Base-by-base conservation (phyloP, 1,140 invertebrate species). In the Magallana ariakensis region DNA sequence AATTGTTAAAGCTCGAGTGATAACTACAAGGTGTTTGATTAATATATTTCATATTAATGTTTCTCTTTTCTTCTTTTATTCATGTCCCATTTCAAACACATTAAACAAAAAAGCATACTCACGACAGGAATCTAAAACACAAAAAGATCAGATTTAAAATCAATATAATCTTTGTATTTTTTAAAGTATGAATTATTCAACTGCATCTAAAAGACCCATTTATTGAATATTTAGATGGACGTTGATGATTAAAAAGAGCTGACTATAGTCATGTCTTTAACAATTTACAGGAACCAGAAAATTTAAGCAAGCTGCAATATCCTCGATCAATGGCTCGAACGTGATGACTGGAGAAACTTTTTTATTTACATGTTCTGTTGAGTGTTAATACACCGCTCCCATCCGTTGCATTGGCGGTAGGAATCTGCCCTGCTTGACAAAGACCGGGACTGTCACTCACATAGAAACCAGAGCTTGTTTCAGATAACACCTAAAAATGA, bases 361-460 rank as follows among this genome's bases (percentile, higher is more conserved):
- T 75, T 75, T 75, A 75, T 26, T 70, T 75, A 75, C 66, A 11
- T 9, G 66, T 75, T 75, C 22, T 75, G 22, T 75, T 80, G 7
- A 87, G 56, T 46, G 62, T 82, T 26, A 82, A 54, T 54, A 56
- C n/a, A n/a, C 80, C 80, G 19, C 82, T 60, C 10, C 82, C 82
- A 57, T 84, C 82, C 57, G 82, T 3, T 60, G 55, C n/a, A 0
- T 84, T 60, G 5, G 22, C 58, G 26, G 10, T 84, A 7, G 82
- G 22, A 33, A 19, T 19, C 82, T 84, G 82, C 1, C 82, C 82
- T 8, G 26, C 56, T 84, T 84, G 2, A 84, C 82, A 84, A 16
- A 57, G 60, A 58, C 82, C 82, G 22, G 82, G 55, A 84, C 82
- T 84, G 54, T 82, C 80, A 58, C 82, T 84, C 46, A 60, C 57